phyloP scores from a whole-genome alignment of 2,113 vertebrate species.

The Perccottus glenii region DNA sequence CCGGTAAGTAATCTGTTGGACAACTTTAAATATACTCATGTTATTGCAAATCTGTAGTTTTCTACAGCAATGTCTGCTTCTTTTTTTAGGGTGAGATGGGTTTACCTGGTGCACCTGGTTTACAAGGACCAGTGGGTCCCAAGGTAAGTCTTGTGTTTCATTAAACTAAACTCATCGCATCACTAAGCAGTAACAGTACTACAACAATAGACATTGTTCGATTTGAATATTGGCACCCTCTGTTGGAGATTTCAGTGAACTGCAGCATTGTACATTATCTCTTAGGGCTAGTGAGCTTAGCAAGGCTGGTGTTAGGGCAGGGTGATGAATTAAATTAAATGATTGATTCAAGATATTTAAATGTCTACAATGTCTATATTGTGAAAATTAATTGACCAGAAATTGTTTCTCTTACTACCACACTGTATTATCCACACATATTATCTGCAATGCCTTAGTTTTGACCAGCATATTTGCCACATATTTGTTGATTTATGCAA shows the following conservation, averaged over 20 bases:
- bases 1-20: constrained; percentile 61
- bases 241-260: neutral
- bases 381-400: too few species aligned
- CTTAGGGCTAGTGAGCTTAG: too few species aligned
- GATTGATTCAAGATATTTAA: too few species aligned
- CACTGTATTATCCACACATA: too few species aligned
- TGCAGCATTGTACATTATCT: neutral
- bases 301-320: too few species aligned
- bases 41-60: neutral
- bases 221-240: neutral
- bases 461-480: too few species aligned
- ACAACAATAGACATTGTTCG: too few species aligned
- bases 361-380: too few species aligned
- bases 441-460: too few species aligned
- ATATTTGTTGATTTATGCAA: too few species aligned
- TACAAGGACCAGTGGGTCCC: constrained; percentile 82
- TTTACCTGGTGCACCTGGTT: constrained; percentile 82
- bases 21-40: neutral
- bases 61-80: constrained; percentile 1
- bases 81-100: constrained; percentile 86
- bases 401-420: too few species aligned
- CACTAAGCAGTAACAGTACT: neutral
- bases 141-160: constrained; percentile 79
- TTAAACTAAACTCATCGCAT: neutral
- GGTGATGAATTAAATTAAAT: too few species aligned